These are phyloP conservation scores for Oenanthe oenanthe DNA, from an alignment of 2,113 vertebrate genomes.

Conservation along the genomic window DNA sequence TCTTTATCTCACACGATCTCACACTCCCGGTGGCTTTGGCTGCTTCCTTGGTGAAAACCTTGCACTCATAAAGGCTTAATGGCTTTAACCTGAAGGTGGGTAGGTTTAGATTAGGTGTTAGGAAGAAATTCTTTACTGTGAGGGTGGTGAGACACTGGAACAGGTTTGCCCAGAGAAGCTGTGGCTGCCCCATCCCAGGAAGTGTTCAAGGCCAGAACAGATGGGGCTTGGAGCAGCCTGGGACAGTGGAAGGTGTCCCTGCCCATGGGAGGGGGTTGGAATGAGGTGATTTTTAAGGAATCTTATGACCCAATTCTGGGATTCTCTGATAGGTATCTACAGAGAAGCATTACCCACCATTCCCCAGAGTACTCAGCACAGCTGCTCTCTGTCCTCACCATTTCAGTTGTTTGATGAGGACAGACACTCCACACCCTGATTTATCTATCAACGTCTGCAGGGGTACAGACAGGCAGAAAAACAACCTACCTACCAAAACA, in stretches of 20 bases:
- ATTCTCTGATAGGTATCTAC: neutral
- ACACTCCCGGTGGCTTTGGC: neutral
- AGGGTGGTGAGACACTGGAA: neutral
- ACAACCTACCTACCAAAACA: neutral
- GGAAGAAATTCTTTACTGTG: neutral
- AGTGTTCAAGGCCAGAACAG: neutral
- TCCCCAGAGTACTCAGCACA: neutral
- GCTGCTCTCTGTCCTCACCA: neutral
- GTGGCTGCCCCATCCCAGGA: neutral
- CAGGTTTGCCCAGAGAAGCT: neutral
- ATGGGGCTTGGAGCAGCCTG: neutral
- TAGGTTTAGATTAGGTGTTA: neutral
- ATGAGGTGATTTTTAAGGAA: neutral
- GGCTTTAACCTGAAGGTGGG: neutral
- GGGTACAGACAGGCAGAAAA: constrained; percentile 21
- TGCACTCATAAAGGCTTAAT: neutral
- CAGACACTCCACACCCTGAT: constrained; percentile 12
- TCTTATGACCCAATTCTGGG: neutral
- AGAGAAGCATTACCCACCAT: neutral
- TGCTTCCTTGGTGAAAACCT: neutral
- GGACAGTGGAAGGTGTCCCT: neutral
- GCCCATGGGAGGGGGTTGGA: neutral
- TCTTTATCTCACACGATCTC: neutral
- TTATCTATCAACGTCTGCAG: neutral
- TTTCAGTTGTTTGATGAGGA: neutral